Evolutionary conservation across 2,113 vertebrate species (phyloP).

Genomic region (Carassius auratus): DNA sequence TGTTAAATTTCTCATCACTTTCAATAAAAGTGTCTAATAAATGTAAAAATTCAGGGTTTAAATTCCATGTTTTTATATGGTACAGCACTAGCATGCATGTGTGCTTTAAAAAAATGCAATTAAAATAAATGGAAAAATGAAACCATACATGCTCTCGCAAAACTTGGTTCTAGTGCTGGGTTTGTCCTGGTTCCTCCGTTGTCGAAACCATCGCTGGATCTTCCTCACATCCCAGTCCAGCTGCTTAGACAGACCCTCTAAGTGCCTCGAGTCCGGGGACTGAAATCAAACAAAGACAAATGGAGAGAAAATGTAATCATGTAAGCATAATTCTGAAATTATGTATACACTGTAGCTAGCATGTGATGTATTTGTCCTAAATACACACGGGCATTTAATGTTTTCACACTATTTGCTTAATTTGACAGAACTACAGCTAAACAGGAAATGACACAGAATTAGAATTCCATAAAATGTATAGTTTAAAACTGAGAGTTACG

Average conservation of each 20-base stretch:
- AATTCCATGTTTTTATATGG: neutral
- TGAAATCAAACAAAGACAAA: constrained; percentile 59
- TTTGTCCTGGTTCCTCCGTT: constrained; percentile 96
- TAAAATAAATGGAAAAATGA: constrained; percentile 36
- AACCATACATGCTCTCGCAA: constrained; percentile 96
- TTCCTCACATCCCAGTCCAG: constrained; percentile 95
- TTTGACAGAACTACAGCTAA: neutral
- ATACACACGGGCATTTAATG: neutral
- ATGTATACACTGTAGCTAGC: neutral
- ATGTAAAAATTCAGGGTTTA: no score
- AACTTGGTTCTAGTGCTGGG: constrained; percentile 93
- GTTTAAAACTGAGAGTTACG: no score
- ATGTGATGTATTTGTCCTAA: neutral
- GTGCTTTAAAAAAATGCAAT: no score
- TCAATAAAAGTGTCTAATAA: neutral
- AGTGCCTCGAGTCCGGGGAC: constrained; percentile 87
- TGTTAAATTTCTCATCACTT: neutral
- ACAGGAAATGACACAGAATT: neutral
- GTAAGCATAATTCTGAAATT: neutral
- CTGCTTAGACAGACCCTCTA: constrained; percentile 94
- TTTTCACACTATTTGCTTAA: neutral
- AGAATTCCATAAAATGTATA: no score
- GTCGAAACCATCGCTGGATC: constrained; percentile 96
- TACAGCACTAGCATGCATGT: neutral
- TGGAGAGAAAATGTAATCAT: neutral